These are phyloP conservation scores for Cassiopea andromeda DNA, from an alignment of 30 jellyfish, hydroid and myxozoan species.

Conservation along the genomic window DNA sequence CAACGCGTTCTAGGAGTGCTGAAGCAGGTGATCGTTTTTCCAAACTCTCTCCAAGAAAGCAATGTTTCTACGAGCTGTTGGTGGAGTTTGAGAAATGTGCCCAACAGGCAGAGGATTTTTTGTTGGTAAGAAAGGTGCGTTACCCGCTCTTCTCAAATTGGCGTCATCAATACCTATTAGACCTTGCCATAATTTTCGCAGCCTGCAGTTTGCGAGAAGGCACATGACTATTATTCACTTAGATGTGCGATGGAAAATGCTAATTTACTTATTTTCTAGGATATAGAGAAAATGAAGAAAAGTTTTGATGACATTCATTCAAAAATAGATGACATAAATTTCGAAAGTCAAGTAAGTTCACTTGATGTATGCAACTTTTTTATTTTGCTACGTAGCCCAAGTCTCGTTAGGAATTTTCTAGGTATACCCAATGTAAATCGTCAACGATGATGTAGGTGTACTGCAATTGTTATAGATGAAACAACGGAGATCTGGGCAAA, in stretches of 20 bases:
- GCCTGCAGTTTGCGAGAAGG: not conserved
- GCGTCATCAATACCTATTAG: not conserved
- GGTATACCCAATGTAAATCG: too few relatives aligned
- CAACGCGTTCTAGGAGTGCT: not conserved
- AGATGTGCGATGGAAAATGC: too few relatives aligned
- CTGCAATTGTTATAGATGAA: too few relatives aligned
- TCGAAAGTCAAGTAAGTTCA: conserved; percentile 71
- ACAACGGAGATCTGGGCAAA: too few relatives aligned
- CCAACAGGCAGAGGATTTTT: conserved; percentile 62
- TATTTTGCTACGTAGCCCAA: too few relatives aligned
- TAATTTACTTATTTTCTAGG: conserved; percentile 28
- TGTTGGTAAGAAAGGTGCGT: conserved; percentile 51
- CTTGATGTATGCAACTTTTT: not conserved
- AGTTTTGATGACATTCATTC: conserved; percentile 67
- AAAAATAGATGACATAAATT: conserved; percentile 66
- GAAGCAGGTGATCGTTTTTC: not conserved
- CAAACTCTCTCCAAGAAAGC: conserved; percentile 47
- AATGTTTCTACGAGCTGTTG: conserved; percentile 56
- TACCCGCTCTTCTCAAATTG: not conserved
- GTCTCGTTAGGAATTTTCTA: too few relatives aligned
- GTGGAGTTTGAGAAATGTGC: conserved; percentile 85
- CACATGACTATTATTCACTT: too few relatives aligned
- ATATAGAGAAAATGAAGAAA: conserved; percentile 54
- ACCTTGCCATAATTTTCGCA: not conserved
- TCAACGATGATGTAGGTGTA: too few relatives aligned